Evolutionary conservation across 2,888 invertebrate species (phyloP).

Genomic region (Tiphia femorata): DNA sequence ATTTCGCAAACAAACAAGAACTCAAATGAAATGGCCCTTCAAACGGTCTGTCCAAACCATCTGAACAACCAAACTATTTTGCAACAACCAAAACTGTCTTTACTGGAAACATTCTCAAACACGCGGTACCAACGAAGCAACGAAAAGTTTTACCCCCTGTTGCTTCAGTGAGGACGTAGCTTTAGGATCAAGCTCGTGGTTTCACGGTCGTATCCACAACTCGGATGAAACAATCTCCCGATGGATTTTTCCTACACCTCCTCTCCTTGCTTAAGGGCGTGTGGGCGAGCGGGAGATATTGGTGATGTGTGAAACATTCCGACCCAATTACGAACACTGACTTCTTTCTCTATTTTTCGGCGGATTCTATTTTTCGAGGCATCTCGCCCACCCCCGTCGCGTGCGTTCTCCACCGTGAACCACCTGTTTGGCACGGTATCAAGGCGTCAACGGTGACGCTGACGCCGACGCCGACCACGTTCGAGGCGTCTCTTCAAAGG

Average conservation of each 20-base stretch:
- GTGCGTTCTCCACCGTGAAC: conserved; percentile 53
- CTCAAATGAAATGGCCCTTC: no score
- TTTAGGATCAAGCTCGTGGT: no score
- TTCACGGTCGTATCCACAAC: neutral
- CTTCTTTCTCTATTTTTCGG: conserved; percentile 43
- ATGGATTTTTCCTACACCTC: neutral
- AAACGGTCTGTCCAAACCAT: no score
- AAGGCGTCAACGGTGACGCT: conserved; percentile 32
- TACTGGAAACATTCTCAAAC: no score
- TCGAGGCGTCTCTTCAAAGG: no score
- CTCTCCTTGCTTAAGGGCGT: conserved; percentile 16
- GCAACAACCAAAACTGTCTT: no score
- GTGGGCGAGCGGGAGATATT: conserved; percentile 54
- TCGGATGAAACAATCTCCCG: neutral
- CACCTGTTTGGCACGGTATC: conserved; percentile 66
- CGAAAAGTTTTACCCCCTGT: no score
- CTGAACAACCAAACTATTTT: no score
- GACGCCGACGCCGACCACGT: no score
- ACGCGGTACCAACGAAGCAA: no score
- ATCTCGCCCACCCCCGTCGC: conserved; percentile 26
- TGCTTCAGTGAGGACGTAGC: no score
- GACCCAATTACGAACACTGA: conserved; percentile 55
- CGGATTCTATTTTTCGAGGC: conserved; percentile 50
- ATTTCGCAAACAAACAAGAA: no score
- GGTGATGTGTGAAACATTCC: conserved; percentile 65